phyloP scores from a whole-genome alignment of 2,797 vertebrate genomes.

The Pseudomugil gertrudae region DNA sequence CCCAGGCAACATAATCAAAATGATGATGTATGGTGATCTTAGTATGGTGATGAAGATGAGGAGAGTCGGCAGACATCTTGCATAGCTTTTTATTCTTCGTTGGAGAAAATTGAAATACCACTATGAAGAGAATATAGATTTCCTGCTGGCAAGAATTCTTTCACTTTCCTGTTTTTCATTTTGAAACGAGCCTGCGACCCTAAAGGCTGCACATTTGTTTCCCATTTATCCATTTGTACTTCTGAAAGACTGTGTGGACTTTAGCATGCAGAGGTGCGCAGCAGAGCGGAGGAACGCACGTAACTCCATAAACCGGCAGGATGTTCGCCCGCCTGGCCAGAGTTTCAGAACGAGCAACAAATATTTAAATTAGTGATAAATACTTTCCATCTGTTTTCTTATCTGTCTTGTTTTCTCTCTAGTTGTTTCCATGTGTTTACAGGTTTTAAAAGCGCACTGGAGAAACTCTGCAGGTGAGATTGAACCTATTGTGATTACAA shows the following conservation, averaged over 20 bases:
- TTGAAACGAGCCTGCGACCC: slow-evolving; percentile 1
- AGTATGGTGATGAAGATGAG: slow-evolving; percentile 34
- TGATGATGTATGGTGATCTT: slow-evolving; percentile 1
- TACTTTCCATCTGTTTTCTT: slow-evolving; percentile 19
- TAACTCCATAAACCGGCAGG: background rate
- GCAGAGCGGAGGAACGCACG: background rate
- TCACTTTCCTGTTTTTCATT: slow-evolving; percentile 29
- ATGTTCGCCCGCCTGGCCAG: background rate
- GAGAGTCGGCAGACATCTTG: background rate
- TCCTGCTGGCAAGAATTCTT: slow-evolving; percentile 43
- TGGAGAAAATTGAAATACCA: slow-evolving; percentile 64
- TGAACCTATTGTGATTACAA: background rate
- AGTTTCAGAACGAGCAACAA: slow-evolving; percentile 26
- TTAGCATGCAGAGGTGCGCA: background rate
- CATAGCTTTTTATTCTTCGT: slow-evolving; percentile 28
- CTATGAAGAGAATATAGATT: slow-evolving; percentile 28
- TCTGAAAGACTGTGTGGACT: slow-evolving; percentile 15
- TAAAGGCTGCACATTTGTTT: slow-evolving; percentile 32
- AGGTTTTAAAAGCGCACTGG: background rate
- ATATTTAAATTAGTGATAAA: slow-evolving; percentile 48
- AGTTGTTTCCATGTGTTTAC: slow-evolving; percentile 18
- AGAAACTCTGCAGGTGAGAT: slow-evolving; percentile 4
- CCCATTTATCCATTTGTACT: slow-evolving; percentile 41
- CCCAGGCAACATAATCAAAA: slow-evolving; percentile 11
- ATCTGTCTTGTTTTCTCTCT: background rate